Base-by-base conservation (phyloP, 2,113 vertebrate species). In the Lonchura striata region DNA sequence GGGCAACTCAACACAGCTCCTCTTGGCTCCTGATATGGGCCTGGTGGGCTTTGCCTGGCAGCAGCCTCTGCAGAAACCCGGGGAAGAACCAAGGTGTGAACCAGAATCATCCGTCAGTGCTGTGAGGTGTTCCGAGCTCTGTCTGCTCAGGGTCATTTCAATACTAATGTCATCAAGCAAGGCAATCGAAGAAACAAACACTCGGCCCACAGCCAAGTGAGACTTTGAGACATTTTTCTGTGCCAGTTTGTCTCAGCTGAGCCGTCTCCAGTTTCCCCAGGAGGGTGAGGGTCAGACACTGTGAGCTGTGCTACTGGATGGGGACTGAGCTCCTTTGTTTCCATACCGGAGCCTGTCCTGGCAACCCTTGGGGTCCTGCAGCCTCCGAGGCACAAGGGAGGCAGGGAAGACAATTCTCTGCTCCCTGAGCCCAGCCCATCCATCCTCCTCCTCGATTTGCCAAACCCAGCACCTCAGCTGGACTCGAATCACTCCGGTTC, bases 121-220 rank as follows among this genome's bases (percentile, higher is more conserved):
- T 28, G 33, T 0, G 11, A 95, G 90, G 94, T 93, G 94, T 83
- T 96, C 90, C 23, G 56, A 92, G 78, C 65, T 79, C 65, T 88
- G 64, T 47, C 90, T 96, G 64, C 21, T 41, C 60, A 4, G 42
- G 91, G 95, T 93, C 70, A 93, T 90, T 93, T 94, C 92, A 90
- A 93, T 82, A 86, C 91, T 91, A 92, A 96, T 41, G 85, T 72
- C 74, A 88, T 83, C 57, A 75, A 0, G 1, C 4, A 3, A 82
- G 74, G 92, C 92, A 90, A 75, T 81, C 11, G 21, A 94, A 96
- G 94, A 94, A 97, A 81, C 74, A 90, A 93, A 86, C 94, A 27
- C 69, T 56, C 16, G 64, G 74, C 81, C 59, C 59, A 35, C 30
- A 83, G 86, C 88, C 81, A 88, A 82, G 77, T 4, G 50, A 91